Base-by-base conservation (phyloP, 2,888 invertebrate species). In the Euclidia mi region DNA sequence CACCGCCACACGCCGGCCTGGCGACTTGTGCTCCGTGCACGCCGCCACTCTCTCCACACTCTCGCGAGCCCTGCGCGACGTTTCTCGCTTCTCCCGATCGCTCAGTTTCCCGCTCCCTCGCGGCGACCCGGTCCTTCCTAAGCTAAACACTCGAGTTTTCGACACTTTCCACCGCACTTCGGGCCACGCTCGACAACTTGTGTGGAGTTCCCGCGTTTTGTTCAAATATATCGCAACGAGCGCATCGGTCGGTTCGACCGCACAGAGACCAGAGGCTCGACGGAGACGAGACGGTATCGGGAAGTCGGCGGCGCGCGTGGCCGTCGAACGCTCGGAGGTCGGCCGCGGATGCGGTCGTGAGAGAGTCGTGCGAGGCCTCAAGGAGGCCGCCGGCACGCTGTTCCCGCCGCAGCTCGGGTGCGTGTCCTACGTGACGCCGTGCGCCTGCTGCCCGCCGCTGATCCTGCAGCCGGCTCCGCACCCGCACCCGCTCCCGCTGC, bases 311-410 rank as follows among this genome's bases (percentile, higher is more conserved):
- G 91, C 88, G 79, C 78, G 79, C 63, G 87, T 84, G 62, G 87
- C 91, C 90, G 94, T 92, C 90, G 89, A 84, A 79, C 82, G 85
- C 74, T 85, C 74, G 87, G 82, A 84, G 85, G 87, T 89, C 87
- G 89, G 92, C 92, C 90, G 93, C 81, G 90, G 87, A 92, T 93
- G 94, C 92, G 93, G 91, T 92, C 91, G 91, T 93, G 80, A 92
- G 90, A 90, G 87, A 89, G 88, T 89, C 76, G 90, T 87, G 85
- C 87, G 83, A 91, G 94, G 94, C 94, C 94, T 94, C 94, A 71
- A 81, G 88, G 94, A 94, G 94, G 94, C 93, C 94, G 94, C 93
- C 94, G 92, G 85, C 94, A 94, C 94, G 93, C 94, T 94, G 94
- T 94, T 94, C 92, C 91, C 94, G 90, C 94, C 94, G 94, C 94